Evolutionary conservation across 2,113 vertebrate species (phyloP), one percentile per base, ranked within the genome.

Genomic region (Pachyramphus minor): DNA sequence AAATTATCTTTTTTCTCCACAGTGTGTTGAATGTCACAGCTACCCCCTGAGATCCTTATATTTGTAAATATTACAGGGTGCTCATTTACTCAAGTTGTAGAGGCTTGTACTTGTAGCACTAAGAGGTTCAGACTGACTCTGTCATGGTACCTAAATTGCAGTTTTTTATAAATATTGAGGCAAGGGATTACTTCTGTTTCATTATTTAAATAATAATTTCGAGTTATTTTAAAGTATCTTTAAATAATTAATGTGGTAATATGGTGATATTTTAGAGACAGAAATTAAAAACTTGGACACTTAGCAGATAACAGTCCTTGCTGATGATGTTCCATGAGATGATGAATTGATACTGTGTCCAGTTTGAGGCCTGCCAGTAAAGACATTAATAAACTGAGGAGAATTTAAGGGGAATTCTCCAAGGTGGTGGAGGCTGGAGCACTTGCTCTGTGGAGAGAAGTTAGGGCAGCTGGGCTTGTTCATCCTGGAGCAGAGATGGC

Each of bases 281-380:
- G 52, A 92, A 80, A 86, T 77, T 37, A 62, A 66, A 41, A 15
- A 42, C 27, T 55, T 9, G 4, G 8, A 33, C 19, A 68, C 27
- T 50, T 79, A 68, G 15, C 35, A 83, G 44, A 47, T 49, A 72
- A 55, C 9, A 28, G 14, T 56, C 27, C 14, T 9, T 84, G 11
- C 28, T 66, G 17, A 16, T 42, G 15, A 9, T 82, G 28, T 58
- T 58, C 20, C 3, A 21, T 11, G 3, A 82, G 47, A 63, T 11
- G 14, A 20, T 1, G 3, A 62, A 45, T 20, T 62, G 12, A 50
- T 72, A 4, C 4, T n/a, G 20, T 3, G 1, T 35, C 21, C 23
- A 56, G 7, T 68, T 87, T 69, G 14, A 33, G 49, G 17, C 5
- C 8, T 12, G 30, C 4, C 8, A 47, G 33, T n/a, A 44, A 73